These are phyloP conservation scores for Limnephilus auricula DNA, from an alignment of 2,888 invertebrate genomes.

Conservation along the genomic window DNA sequence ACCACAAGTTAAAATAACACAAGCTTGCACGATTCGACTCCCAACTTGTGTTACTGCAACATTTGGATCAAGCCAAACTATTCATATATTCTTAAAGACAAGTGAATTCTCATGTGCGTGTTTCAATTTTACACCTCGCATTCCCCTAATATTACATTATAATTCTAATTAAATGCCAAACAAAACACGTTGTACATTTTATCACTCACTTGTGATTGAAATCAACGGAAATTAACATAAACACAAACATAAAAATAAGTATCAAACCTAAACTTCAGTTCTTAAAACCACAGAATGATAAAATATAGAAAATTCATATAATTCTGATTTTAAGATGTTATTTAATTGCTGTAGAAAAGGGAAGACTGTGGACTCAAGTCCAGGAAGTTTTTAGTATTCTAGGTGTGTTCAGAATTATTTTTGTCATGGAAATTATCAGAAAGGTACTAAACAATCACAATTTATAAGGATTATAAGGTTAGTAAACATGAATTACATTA, in stretches of 20 bases:
- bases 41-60: conserved; percentile 10
- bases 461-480: not conserved
- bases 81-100: conserved; percentile 54
- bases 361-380: conserved; percentile 21
- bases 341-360: conserved; percentile 18
- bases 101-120: conserved; percentile 4
- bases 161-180: not conserved
- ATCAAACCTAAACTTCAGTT: not conserved
- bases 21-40: not conserved
- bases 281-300: not conserved
- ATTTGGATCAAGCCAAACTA: conserved; percentile 49
- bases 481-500: conserved; percentile 17
- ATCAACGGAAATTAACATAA: conserved; percentile 5
- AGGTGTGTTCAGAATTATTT: not conserved
- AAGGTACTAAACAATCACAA: not conserved
- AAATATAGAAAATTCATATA: not conserved
- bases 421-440: conserved; percentile 12
- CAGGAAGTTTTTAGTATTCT: conserved; percentile 18
- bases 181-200: conserved; percentile 6
- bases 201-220: conserved; percentile 14
- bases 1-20: conserved; percentile 51
- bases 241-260: conserved; percentile 2
- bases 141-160: not conserved
- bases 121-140: not conserved
- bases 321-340: not conserved